Evolutionary conservation across 1,140 invertebrate genomes (phyloP), one percentile per base, ranked within the genome.

Genomic region (Drosophila quadrilineata): DNA sequence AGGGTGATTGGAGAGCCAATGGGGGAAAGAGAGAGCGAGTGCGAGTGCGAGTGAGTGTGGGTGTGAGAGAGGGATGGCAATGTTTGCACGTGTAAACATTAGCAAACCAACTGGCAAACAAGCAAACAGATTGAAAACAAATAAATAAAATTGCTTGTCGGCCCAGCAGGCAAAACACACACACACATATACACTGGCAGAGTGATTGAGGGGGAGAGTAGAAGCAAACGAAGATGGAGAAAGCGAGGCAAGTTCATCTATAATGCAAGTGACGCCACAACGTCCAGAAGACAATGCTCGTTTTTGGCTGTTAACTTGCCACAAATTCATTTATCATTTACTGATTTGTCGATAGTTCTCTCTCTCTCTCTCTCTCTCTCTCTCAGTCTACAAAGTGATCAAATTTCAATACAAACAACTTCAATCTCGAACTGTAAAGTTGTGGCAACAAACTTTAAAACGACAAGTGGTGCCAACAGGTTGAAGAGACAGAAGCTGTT

Each of bases 61-160:
- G 52, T 10, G 26, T 19, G 14, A 24, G 48, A 16, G 6, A 6
- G 28, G 16, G 10, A 10, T 36, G 19, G 54, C 68, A 53, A 59
- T 82, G 69, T 82, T 82, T 84, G 76, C 77, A 70, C 76, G 76
- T 84, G 76, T 80, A 84, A 82, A 82, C 76, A 82, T 82, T 84
- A 84, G 76, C 75, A 84, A 82, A 84, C 76, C 76, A 82, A 82
- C 76, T 73, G 73, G 75, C 76, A 82, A 82, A 82, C 76, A 82
- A 63, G 76, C 76, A 82, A 82, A 82, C 76, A 84, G 76, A 82
- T 82, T 82, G 76, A 82, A 82, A 84, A 84, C 76, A 82, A 82
- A 82, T 82, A 82, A 84, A 82, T 82, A 75, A 66, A 66, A 66
- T 66, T 66, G 63, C 63, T 60, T 60, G 56, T 60, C 63, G 63